phyloP scores from a whole-genome alignment of 2,888 invertebrate species.

The Taphrorychus bicolor region DNA sequence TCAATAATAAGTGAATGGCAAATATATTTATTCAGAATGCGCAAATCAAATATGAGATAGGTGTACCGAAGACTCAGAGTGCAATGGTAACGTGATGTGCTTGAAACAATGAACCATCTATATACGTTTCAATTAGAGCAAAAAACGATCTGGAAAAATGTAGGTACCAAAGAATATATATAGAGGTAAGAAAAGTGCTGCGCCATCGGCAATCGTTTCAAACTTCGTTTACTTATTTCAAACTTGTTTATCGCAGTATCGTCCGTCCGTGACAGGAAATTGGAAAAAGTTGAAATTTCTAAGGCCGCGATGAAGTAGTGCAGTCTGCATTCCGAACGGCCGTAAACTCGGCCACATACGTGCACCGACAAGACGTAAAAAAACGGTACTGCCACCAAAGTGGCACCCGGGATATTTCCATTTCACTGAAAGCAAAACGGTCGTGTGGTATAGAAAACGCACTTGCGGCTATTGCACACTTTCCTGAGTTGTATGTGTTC shows the following conservation, averaged over 20 bases:
- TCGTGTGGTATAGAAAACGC: constrained; percentile 7
- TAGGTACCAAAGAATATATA: too few species aligned
- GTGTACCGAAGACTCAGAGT: too few species aligned
- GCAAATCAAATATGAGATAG: too few species aligned
- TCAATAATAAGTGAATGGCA: too few species aligned
- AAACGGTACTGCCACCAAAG: constrained; percentile 11
- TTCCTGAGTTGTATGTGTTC: neutral
- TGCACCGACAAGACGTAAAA: neutral
- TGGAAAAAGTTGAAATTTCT: neutral
- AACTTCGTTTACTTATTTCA: neutral
- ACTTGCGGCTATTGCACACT: constrained; percentile 11
- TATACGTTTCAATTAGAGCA: too few species aligned
- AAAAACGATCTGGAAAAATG: too few species aligned
- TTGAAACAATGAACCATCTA: too few species aligned
- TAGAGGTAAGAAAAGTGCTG: too few species aligned
- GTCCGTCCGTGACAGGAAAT: neutral
- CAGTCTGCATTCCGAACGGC: neutral
- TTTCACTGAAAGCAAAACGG: constrained; percentile 14
- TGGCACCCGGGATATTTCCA: constrained; percentile 6
- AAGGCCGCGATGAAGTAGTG: neutral
- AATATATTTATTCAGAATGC: too few species aligned
- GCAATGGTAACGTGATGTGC: too few species aligned
- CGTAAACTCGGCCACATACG: constrained; percentile 4
- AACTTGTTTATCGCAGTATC: neutral
- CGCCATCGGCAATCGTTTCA: too few species aligned